These are phyloP conservation scores for Ips typographus DNA, from an alignment of 1,140 invertebrate species.

Conservation along the genomic window DNA sequence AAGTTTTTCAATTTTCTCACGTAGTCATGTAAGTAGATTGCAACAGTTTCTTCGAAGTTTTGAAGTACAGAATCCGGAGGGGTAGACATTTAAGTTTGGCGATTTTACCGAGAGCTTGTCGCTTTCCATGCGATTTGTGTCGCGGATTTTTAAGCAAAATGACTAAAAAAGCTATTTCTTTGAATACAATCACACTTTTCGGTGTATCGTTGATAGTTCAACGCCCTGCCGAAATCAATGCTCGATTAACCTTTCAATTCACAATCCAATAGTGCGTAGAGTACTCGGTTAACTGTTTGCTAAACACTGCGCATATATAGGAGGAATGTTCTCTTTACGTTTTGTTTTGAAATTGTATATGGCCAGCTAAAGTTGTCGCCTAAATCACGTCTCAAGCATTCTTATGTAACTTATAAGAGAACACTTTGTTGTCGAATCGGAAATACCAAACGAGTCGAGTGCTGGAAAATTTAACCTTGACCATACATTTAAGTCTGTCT, in stretches of 20 bases:
- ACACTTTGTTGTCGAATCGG: conserved; percentile 6
- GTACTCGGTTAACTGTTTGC: too few relatives aligned
- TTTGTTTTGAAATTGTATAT: conserved; percentile 4
- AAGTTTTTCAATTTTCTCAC: conserved; percentile 29
- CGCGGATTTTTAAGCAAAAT: too few relatives aligned
- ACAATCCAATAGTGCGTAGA: too few relatives aligned
- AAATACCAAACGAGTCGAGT: conserved; percentile 2
- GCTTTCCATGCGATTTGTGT: background rate
- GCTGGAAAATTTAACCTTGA: background rate
- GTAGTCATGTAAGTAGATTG: conserved; percentile 24
- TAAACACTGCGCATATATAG: background rate
- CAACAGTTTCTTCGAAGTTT: conserved; percentile 24
- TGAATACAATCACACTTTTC: too few relatives aligned
- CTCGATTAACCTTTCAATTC: too few relatives aligned
- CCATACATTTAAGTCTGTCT: background rate
- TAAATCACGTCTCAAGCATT: conserved; percentile 8
- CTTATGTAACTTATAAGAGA: conserved; percentile 13
- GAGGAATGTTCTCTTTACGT: conserved; percentile 5
- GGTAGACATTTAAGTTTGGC: conserved; percentile 4
- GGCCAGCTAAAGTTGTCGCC: conserved; percentile 4
- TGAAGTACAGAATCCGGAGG: conserved; percentile 14
- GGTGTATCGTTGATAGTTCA: too few relatives aligned
- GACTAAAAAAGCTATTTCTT: too few relatives aligned
- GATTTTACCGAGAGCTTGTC: conserved; percentile 7
- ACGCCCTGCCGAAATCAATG: too few relatives aligned